These are phyloP conservation scores for Discoglossus pictus DNA, from an alignment of 2,797 vertebrate genomes.

Conservation along the genomic window DNA sequence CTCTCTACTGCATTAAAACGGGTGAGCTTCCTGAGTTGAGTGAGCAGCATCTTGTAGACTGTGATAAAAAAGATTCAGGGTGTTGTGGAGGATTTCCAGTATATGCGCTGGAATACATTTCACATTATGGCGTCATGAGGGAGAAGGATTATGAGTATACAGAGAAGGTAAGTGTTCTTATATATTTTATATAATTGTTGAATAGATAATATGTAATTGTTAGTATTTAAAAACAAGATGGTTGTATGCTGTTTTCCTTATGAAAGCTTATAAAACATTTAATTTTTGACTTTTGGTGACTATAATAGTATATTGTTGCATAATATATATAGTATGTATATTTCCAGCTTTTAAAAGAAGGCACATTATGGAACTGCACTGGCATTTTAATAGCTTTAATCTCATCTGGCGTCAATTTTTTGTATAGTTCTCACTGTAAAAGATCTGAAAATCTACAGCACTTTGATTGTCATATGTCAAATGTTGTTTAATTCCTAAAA, in stretches of 20 bases:
- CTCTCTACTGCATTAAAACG: slow-evolving; percentile 5
- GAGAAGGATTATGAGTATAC: background rate
- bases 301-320: too few species aligned
- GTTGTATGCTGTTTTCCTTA: slow-evolving; percentile 22
- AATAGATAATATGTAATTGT: background rate
- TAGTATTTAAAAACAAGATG: background rate
- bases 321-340: too few species aligned
- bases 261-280: too few species aligned
- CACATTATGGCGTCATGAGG: background rate
- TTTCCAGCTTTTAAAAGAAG: too few species aligned
- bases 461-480: too few species aligned
- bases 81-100: background rate
- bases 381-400: too few species aligned
- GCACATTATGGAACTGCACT: too few species aligned
- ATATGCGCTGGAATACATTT: background rate
- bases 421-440: too few species aligned
- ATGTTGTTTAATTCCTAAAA: too few species aligned
- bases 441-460: too few species aligned
- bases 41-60: slow-evolving; percentile 20
- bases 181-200: background rate
- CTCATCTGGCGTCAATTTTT: too few species aligned
- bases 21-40: slow-evolving; percentile 14
- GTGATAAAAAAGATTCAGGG: background rate
- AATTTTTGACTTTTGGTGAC: too few species aligned
- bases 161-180: background rate